These are phyloP conservation scores for Parapsyche elsis DNA, from an alignment of 1,140 invertebrate species.

Conservation along the genomic window DNA sequence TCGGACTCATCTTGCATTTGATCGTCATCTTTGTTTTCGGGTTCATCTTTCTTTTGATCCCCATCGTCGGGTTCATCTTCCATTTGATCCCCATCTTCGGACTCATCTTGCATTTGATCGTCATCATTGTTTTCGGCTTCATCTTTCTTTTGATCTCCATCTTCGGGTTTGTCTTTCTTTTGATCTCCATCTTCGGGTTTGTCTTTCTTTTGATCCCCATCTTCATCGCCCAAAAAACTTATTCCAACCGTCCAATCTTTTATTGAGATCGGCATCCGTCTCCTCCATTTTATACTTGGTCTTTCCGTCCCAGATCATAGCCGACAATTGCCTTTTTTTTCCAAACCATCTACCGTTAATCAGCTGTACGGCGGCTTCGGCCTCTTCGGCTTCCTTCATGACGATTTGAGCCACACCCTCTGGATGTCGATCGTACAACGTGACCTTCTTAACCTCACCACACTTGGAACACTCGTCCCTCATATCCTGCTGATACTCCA, in stretches of 20 bases:
- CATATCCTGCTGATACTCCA: slow-evolving; percentile 93
- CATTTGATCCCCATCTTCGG: too few relatives aligned
- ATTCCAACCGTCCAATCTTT: slow-evolving; percentile 89
- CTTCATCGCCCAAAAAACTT: slow-evolving; percentile 79
- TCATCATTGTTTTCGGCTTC: too few relatives aligned
- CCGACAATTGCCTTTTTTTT: slow-evolving; percentile 83
- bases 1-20: too few relatives aligned
- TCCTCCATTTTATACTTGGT: slow-evolving; percentile 94
- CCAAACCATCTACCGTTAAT: slow-evolving; percentile 95
- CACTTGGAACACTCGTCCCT: slow-evolving; percentile 91
- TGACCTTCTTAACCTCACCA: slow-evolving; percentile 92
- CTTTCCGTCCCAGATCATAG: slow-evolving; percentile 94
- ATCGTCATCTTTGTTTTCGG: too few relatives aligned
- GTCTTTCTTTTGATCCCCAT: slow-evolving; percentile 62
- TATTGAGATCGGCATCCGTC: slow-evolving; percentile 87
- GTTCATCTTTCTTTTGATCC: too few relatives aligned
- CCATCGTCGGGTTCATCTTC: too few relatives aligned
- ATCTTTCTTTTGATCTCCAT: too few relatives aligned
- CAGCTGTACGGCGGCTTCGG: slow-evolving; percentile 88
- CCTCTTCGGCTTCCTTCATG: slow-evolving; percentile 91
- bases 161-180: neutral
- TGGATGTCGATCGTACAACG: slow-evolving; percentile 92
- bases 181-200: neutral
- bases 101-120: too few relatives aligned
- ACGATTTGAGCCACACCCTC: slow-evolving; percentile 94